A percentile compares a stretch with the other conserved stretches of the same genome.
These are phyloP conservation scores for Hiodon alosoides DNA, from an alignment of 2,113 vertebrate genomes.

Conservation along the genomic window DNA sequence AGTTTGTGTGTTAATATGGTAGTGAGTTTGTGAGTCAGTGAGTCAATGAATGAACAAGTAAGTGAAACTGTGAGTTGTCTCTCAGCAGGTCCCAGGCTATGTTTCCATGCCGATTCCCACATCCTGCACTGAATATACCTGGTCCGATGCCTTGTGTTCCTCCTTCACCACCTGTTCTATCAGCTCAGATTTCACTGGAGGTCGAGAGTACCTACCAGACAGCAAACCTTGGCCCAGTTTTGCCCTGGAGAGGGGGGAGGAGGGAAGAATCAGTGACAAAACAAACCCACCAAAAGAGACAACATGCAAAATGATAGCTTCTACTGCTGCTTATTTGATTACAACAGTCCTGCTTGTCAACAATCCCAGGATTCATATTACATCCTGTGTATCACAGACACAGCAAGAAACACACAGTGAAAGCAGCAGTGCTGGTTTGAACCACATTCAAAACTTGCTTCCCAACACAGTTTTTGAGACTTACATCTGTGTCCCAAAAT, in stretches of 20 bases:
- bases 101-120: conserved; percentile 43
- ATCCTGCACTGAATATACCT: conserved; percentile 50
- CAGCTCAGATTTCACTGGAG: conserved; percentile 93
- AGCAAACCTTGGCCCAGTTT: conserved; percentile 93
- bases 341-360: not conserved
- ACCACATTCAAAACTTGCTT: not conserved
- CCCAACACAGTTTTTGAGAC: conserved; percentile 37
- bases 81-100: not conserved
- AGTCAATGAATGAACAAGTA: no score
- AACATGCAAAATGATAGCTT: not conserved
- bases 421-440: not conserved
- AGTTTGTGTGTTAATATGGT: not conserved
- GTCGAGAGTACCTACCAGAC: conserved; percentile 92
- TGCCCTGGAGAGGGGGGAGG: conserved; percentile 63
- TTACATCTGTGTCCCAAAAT: conserved; percentile 98
- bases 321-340: not conserved
- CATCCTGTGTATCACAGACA: not conserved
- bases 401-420: not conserved
- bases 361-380: not conserved
- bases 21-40: not conserved
- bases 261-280: conserved; percentile 26
- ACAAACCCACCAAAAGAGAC: not conserved
- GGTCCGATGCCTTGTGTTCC: conserved; percentile 89
- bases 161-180: conserved; percentile 99
- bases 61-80: no score